Evolutionary conservation across 92 coral and sea anemone genomes (phyloP).

Genomic region (Diadumene lineata): DNA sequence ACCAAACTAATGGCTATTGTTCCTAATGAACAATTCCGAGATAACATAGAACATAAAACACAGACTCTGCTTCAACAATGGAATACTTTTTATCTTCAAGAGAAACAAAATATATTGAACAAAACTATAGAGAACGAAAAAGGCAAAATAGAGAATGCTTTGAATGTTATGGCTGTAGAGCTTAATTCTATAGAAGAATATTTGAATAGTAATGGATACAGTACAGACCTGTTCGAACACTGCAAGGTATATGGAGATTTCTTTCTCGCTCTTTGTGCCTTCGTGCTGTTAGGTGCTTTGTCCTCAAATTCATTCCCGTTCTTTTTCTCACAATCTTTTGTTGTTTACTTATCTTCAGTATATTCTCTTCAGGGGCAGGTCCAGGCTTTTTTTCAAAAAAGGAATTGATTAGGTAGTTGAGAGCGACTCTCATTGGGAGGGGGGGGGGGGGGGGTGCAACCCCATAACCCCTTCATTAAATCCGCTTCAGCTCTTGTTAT

Average conservation of each 20-base stretch:
- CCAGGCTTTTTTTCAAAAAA: too few relatives aligned
- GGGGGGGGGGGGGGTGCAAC: too few relatives aligned
- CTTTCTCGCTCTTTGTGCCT: too few relatives aligned
- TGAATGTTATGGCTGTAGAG: constrained; percentile 55
- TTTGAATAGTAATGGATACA: constrained; percentile 62
- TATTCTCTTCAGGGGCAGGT: too few relatives aligned
- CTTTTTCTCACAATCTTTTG: not conserved
- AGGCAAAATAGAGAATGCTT: constrained; percentile 44
- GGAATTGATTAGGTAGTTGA: too few relatives aligned
- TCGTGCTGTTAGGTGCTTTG: too few relatives aligned
- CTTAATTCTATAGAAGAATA: constrained; percentile 48
- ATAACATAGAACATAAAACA: constrained; percentile 54
- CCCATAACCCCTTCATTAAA: too few relatives aligned
- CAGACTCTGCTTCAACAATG: constrained; percentile 69
- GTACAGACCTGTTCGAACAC: constrained; percentile 58
- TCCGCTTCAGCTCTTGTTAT: too few relatives aligned
- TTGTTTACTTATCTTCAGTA: not conserved
- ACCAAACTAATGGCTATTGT: constrained; percentile 53
- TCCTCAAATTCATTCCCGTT: not conserved
- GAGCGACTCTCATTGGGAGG: too few relatives aligned
- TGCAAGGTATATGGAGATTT: constrained; percentile 82
- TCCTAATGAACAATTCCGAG: constrained; percentile 72
- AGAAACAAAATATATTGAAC: constrained; percentile 55
- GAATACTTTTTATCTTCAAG: constrained; percentile 69
- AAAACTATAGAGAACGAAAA: constrained; percentile 56